Base-by-base conservation (phyloP, 2,797 vertebrate genomes). In the Columba guinea region DNA sequence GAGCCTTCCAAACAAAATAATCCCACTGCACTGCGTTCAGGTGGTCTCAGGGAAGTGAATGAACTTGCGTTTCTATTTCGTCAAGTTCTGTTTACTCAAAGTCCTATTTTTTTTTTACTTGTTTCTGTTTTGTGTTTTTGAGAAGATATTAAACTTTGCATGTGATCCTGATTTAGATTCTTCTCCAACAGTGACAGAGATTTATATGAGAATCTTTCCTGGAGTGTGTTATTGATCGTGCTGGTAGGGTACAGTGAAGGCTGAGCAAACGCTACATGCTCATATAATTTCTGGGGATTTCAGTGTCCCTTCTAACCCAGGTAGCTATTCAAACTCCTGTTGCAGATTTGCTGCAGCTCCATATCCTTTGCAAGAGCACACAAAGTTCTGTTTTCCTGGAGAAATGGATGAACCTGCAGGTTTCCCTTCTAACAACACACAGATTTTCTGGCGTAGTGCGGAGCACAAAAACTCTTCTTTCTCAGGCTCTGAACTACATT, bases 1-100 rank as follows among this genome's bases (percentile, higher is more conserved):
- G 95, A 97, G 84, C 59, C 71, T 94, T 97, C 93, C 83, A 93
- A 90, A 94, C 89, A 97, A 97, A 97, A 98, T 97, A 97, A 97
- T 97, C 91, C 93, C 94, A 96, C 44, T 94, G 96, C 93, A 89
- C 84, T 96, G 9, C 92, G 60, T 95, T 97, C 96, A 97, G 96
- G 97, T 97, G 96, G 96, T 97, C 90, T 95, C 27, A 46, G 73
- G 79, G 83, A 97, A 94, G 76, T 97, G 91, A 96, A 94, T 89
- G 88, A 95, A 95, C 79, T 96, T 96, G 87, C 55, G 63, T 94
- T 96, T 96, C 95, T 80, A 79, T 94, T 96, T 96, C 62, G 65
- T 70, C 67, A 79, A 87, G 83, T 92, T 96, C 79, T 95, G 79
- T 95, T 98, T 95, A 89, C 83, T 90, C 90, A 69, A 86, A 78